Percentiles rank a stretch among this genome's conserved stretches.
phyloP scores from a whole-genome alignment of 2,797 vertebrate genomes.

The Chelon auratus region DNA sequence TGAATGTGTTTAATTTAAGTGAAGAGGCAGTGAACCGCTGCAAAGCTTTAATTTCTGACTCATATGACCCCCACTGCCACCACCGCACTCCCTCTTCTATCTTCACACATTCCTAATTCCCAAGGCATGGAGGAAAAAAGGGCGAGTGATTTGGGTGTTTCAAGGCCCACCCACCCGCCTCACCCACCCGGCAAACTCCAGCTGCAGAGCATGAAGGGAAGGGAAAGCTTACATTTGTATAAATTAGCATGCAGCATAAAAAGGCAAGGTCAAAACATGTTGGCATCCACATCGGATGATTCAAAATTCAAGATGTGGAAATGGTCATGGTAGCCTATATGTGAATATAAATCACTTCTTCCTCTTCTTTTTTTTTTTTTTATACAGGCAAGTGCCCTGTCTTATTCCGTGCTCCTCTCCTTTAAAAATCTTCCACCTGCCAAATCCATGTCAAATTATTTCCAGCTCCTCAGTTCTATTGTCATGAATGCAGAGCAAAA shows the following conservation, averaged over 20 bases:
- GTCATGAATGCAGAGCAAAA: slow-evolving; percentile 46
- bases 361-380: slow-evolving; percentile 3
- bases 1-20: slow-evolving; percentile 73
- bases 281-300: slow-evolving; percentile 56
- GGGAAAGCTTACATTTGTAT: slow-evolving; percentile 81
- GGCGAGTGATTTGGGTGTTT: slow-evolving; percentile 54
- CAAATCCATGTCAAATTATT: slow-evolving; percentile 59
- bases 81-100: slow-evolving; percentile 1
- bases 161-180: slow-evolving; percentile 52
- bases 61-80: slow-evolving; percentile 37
- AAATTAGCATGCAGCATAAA: slow-evolving; percentile 76
- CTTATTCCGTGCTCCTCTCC: slow-evolving; percentile 23
- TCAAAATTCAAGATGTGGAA: slow-evolving; percentile 56
- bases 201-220: slow-evolving; percentile 55
- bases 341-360: slow-evolving; percentile 68
- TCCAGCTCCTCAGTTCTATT: slow-evolving; percentile 34
- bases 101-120: slow-evolving; percentile 37
- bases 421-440: slow-evolving; percentile 53
- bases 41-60: slow-evolving; percentile 81
- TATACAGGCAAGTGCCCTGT: slow-evolving; percentile 42
- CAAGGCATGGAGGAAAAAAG: slow-evolving; percentile 34
- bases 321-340: slow-evolving; percentile 21
- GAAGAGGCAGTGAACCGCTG: slow-evolving; percentile 68
- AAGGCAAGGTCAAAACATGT: slow-evolving; percentile 74
- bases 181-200: slow-evolving; percentile 64